These are phyloP conservation scores for Plectrocnemia conspersa DNA, from an alignment of 1,140 invertebrate species.

Conservation along the genomic window DNA sequence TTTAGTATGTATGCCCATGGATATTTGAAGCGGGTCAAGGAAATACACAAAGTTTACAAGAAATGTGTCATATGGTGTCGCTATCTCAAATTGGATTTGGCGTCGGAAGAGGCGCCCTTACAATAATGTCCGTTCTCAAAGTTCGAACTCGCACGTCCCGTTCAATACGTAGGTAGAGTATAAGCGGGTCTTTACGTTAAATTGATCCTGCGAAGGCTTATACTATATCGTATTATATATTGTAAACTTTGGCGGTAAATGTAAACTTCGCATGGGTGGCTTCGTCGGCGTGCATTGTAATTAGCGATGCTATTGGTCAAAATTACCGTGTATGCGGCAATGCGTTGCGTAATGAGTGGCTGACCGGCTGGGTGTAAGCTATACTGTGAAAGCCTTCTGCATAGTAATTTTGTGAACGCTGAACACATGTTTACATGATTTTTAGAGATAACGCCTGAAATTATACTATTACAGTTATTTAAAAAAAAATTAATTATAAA, in stretches of 20 bases:
- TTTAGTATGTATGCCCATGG: too few species aligned
- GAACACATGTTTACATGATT: too few species aligned
- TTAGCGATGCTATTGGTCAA: slow-evolving; percentile 26
- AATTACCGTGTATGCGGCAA: slow-evolving; percentile 21
- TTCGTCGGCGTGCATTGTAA: slow-evolving; percentile 15
- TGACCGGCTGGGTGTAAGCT: neutral
- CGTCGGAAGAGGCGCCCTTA: too few species aligned
- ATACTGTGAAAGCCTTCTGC: slow-evolving; percentile 6
- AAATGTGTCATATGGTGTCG: too few species aligned
- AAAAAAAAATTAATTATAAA: too few species aligned
- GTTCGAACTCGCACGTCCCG: slow-evolving; percentile 1
- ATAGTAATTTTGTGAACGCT: neutral
- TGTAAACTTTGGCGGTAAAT: neutral
- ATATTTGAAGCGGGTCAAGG: too few species aligned
- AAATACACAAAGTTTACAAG: too few species aligned
- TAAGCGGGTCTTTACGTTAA: neutral
- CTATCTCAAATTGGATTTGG: too few species aligned
- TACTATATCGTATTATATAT: neutral
- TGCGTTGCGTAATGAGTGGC: slow-evolving; percentile 17
- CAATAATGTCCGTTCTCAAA: neutral
- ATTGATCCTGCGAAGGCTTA: neutral
- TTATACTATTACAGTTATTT: too few species aligned
- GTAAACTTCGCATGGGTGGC: neutral
- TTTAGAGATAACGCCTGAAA: too few species aligned
- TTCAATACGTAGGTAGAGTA: neutral